Base-by-base conservation (phyloP, 2,113 vertebrate genomes). In the Hippoglossus stenolepis region DNA sequence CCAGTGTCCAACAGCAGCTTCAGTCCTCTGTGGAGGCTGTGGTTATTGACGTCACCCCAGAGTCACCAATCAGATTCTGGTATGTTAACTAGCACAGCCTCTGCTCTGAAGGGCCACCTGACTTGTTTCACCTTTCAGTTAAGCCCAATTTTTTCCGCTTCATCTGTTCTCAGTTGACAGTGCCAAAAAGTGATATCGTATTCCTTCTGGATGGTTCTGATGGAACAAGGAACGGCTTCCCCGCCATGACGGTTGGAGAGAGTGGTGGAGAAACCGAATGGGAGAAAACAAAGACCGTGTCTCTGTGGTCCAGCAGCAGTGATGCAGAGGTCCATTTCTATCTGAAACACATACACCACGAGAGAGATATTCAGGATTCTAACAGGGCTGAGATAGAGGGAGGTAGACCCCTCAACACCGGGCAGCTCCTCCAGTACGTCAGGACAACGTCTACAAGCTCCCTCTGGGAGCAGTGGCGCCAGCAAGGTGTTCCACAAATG, bases 171-270 rank as follows among this genome's bases (percentile, higher is more conserved):
- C 63, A 82, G 75, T 66, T 21, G 76, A 88, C 17, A 65, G 31
- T 75, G 66, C 93, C 45, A 95, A 94, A 88, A 96, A 95, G 79
- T n/a, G 96, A 97, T 11, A 88, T 97, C 68, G 94, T 98, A 53
- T 97, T 98, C 85, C 91, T 98, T 71, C 89, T 97, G 0, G 97
- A 97, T 21, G 96, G 96, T 31, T 53, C 49, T 0, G 95, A 75
- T 47, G 71, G 1, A 21, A 75, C 59, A 13, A 53, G 79, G 45
- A 60, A 2, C 53, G 72, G 51, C 57, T 82, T 72, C 21, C 45
- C 67, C 35, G 62, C 80, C 13, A 78, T 85, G 80, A 26, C 49
- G n/a, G 70, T 83, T 49, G 85, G 68, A 87, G 43, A 80, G 40
- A 31, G 60, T 86, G 40, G 81, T 88, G 2, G 83, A 88, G 31